Evolutionary conservation across 2,888 invertebrate species (phyloP).

Genomic region (Archips crataeganus): DNA sequence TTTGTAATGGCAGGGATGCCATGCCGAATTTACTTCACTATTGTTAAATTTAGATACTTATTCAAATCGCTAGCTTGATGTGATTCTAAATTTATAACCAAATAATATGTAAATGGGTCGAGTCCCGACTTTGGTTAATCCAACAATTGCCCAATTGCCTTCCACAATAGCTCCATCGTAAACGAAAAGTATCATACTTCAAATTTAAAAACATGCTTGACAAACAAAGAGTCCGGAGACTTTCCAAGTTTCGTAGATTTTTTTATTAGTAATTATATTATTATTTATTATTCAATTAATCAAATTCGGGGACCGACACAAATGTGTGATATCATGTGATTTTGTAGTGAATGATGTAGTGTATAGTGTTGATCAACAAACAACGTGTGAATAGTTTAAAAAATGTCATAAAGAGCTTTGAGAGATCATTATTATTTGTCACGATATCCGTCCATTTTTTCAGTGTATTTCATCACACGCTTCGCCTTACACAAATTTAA

Average conservation of each 20-base stretch:
- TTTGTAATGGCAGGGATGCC: neutral
- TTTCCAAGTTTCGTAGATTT: neutral
- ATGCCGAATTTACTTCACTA: neutral
- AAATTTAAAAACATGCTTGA: neutral
- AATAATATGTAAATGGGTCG: neutral
- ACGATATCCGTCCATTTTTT: constrained; percentile 53
- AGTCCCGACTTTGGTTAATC: neutral
- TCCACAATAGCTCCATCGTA: too few species aligned
- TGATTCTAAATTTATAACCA: constrained; percentile 16
- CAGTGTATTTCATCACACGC: constrained; percentile 45
- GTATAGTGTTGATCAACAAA: neutral
- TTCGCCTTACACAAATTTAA: constrained; percentile 44
- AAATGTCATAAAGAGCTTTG: neutral
- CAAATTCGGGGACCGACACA: neutral
- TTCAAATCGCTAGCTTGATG: constrained; percentile 31
- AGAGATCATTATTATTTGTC: constrained; percentile 17
- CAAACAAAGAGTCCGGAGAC: neutral
- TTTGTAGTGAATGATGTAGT: constrained; percentile 25
- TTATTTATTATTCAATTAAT: neutral
- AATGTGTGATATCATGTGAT: constrained; percentile 37
- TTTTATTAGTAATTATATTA: neutral
- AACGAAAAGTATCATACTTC: neutral
- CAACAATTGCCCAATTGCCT: neutral
- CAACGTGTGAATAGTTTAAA: neutral
- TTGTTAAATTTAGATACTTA: neutral